Conservation (phyloP, 2,113 vertebrate species). For the Muscicapa adusta region DNA sequence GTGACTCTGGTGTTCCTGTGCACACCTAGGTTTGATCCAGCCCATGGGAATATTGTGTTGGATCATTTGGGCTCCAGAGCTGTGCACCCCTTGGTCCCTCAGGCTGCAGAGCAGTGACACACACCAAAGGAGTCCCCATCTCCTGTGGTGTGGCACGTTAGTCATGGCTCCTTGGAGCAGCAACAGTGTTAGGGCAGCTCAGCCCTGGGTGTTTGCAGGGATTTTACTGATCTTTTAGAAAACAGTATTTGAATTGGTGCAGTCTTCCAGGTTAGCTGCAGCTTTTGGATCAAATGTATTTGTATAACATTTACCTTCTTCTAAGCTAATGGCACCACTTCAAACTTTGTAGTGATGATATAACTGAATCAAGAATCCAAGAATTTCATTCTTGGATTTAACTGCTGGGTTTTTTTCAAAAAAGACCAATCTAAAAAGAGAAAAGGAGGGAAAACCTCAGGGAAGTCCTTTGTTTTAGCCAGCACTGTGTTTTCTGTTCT, state of each 20-base stretch:
- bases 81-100: accelerated
- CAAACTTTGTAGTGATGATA: background rate
- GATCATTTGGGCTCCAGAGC: accelerated
- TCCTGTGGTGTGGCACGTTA: background rate
- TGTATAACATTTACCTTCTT: background rate
- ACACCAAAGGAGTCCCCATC: background rate
- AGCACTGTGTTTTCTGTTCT: background rate
- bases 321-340: background rate
- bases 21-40: background rate
- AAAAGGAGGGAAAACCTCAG: background rate
- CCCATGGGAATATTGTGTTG: accelerated
- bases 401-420: background rate
- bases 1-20: background rate
- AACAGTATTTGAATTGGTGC: background rate
- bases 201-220: background rate
- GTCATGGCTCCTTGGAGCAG: background rate
- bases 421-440: background rate
- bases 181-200: background rate
- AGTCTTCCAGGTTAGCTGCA: background rate
- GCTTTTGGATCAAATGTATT: background rate
- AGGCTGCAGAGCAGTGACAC: accelerated
- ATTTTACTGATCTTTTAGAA: background rate
- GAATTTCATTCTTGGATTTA: background rate
- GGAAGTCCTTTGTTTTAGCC: background rate
- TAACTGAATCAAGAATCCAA: background rate